Evolutionary conservation across 53 echinoderm and acorn worm species (phyloP).

Genomic region (Antedon mediterranea): DNA sequence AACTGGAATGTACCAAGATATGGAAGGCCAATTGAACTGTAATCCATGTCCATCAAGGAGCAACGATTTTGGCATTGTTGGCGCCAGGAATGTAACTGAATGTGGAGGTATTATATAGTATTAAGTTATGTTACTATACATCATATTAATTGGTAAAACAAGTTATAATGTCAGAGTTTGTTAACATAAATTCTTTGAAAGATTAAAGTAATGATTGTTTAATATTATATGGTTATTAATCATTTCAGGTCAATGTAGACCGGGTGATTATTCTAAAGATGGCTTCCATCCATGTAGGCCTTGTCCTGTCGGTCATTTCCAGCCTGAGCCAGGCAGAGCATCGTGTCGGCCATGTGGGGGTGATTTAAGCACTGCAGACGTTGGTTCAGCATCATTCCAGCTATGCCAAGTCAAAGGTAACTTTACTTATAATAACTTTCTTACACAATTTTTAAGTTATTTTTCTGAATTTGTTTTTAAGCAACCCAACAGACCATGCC

Average conservation of each 20-base stretch:
- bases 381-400: constrained; percentile 53
- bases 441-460: background rate
- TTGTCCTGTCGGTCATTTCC: constrained; percentile 59
- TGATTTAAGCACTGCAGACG: constrained; percentile 33
- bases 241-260: constrained; percentile 59
- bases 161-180: no score
- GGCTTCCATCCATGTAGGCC: constrained; percentile 68
- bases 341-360: constrained; percentile 70
- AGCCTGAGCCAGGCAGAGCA: constrained; percentile 66
- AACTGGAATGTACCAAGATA: constrained; percentile 54
- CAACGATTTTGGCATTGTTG: constrained; percentile 36
- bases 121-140: no score
- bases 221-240: constrained; percentile 2
- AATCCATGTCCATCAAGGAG: constrained; percentile 56
- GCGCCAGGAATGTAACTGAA: constrained; percentile 52
- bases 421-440: background rate
- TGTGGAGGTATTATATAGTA: constrained; percentile 87
- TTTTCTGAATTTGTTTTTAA: no score
- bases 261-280: constrained; percentile 59
- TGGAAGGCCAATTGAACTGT: constrained; percentile 70
- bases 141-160: no score
- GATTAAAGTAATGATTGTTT: background rate
- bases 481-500: no score
- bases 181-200: background rate
- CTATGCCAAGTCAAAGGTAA: constrained; percentile 58